Base-by-base conservation (phyloP, 2,113 vertebrate genomes). In the Semnornis frantzii region DNA sequence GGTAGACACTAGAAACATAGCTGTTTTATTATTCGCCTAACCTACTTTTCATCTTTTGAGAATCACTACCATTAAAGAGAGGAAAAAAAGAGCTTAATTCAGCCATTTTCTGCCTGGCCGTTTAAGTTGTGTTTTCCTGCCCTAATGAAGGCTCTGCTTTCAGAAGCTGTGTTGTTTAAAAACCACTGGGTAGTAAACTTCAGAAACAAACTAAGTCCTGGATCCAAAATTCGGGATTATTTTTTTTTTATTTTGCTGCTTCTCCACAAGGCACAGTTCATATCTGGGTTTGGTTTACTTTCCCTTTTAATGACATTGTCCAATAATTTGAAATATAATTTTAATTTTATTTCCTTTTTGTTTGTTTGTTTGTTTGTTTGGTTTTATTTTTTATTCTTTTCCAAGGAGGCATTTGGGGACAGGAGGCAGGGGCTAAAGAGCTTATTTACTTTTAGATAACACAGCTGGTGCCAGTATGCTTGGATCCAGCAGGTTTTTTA, bases 1-100 rank as follows among this genome's bases (percentile, higher is more conserved):
- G 98, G 97, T 98, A 97, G 97, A 97, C 97, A 97, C 97, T 97
- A 92, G 97, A 98, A 98, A 97, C 97, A 97, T 97, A 97, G 97
- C 97, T 98, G 97, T 84, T 97, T 93, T 62, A 98, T 98, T 98
- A 91, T 98, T 98, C 96, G n/a, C 92, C 92, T 98, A 98, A 98
- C 98, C 98, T 97, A 98, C 97, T 98, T 98, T 97, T 95, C 82
- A 97, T 97, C 97, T 96, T 97, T 97, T 96, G 95, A 97, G 96
- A 97, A 96, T 94, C 95, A 85, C 94, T 89, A 39, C 94, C 80
- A 50, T 89, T 94, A 97, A 95, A 96, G 87, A 96, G 92, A 82
- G 28, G 75, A 77, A 92, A 96, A 96, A 98, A 98, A 97, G 96
- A 86, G 93, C 93, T 97, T 97, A 95, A 98, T 97, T 98, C 97